Percentiles rank a stretch among this genome's conserved stretches.
Evolutionary conservation across 2,888 invertebrate species (phyloP).

Genomic region (Orgyia antiqua): DNA sequence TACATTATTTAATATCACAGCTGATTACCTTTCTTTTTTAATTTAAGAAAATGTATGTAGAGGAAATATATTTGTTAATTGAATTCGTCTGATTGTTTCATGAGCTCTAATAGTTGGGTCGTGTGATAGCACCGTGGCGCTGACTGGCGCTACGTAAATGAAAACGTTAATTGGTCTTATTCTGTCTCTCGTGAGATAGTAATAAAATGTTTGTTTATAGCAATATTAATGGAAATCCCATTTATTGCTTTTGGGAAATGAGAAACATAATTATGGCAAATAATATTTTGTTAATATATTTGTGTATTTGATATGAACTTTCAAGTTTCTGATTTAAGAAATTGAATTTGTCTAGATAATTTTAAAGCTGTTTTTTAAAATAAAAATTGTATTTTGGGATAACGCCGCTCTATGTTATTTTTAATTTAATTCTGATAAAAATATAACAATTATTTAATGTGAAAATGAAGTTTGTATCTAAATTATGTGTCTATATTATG

Average conservation of each 20-base stretch:
- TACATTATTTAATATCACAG: constrained; percentile 42
- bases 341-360: too few relatives aligned
- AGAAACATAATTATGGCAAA: neutral
- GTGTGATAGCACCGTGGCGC: constrained; percentile 12
- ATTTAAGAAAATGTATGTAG: constrained; percentile 38
- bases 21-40: constrained; percentile 66
- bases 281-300: too few relatives aligned
- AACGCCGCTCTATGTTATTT: too few relatives aligned
- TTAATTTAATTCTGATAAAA: too few relatives aligned
- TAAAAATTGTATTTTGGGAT: too few relatives aligned
- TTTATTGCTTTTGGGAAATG: constrained; percentile 14
- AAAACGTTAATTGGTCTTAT: constrained; percentile 13
- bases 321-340: too few relatives aligned
- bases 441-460: too few relatives aligned
- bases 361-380: too few relatives aligned
- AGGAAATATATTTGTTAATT: constrained; percentile 49
- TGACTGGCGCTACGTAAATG: constrained; percentile 19
- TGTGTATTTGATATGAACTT: too few relatives aligned
- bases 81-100: constrained; percentile 49
- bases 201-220: constrained; percentile 21
- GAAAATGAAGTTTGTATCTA: too few relatives aligned
- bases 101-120: constrained; percentile 25
- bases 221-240: constrained; percentile 17
- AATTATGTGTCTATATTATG: too few relatives aligned
- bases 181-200: constrained; percentile 10